Evolutionary conservation across 2,888 invertebrate genomes (phyloP).

Genomic region (Heliconius ismenius): DNA sequence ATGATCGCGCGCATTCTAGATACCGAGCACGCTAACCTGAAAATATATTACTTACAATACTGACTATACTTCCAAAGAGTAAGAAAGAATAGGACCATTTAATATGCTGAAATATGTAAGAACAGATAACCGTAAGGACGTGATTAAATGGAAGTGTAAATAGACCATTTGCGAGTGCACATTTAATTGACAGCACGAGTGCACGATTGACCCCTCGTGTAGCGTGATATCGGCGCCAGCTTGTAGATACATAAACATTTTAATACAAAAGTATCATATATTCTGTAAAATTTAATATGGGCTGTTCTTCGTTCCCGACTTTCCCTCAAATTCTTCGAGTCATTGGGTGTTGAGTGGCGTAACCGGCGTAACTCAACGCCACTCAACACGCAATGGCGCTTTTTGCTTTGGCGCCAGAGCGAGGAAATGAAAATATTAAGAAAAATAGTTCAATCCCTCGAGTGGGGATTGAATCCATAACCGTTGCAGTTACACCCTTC

Average conservation of each 20-base stretch:
- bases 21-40: constrained; percentile 37
- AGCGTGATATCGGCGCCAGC: constrained; percentile 8
- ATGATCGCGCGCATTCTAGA: constrained; percentile 28
- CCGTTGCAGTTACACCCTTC: too few species aligned
- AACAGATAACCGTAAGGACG: constrained; percentile 21
- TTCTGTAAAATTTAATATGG: not conserved
- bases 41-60: constrained; percentile 2
- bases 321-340: too few species aligned
- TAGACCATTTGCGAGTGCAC: constrained; percentile 33
- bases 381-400: too few species aligned
- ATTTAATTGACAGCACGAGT: constrained; percentile 42
- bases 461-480: too few species aligned
- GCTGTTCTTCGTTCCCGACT: not conserved
- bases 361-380: too few species aligned
- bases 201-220: constrained; percentile 32
- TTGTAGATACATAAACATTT: not conserved
- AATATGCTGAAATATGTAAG: not conserved
- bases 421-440: too few species aligned
- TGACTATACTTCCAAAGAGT: too few species aligned
- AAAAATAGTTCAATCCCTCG: too few species aligned
- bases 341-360: too few species aligned
- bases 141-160: constrained; percentile 29
- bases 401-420: too few species aligned
- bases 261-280: not conserved
- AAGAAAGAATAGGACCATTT: not conserved